A percentile compares a stretch with the other conserved stretches of the same genome.
Evolutionary conservation across 2,888 invertebrate genomes (phyloP).

Genomic region (Maniola hyperantus): DNA sequence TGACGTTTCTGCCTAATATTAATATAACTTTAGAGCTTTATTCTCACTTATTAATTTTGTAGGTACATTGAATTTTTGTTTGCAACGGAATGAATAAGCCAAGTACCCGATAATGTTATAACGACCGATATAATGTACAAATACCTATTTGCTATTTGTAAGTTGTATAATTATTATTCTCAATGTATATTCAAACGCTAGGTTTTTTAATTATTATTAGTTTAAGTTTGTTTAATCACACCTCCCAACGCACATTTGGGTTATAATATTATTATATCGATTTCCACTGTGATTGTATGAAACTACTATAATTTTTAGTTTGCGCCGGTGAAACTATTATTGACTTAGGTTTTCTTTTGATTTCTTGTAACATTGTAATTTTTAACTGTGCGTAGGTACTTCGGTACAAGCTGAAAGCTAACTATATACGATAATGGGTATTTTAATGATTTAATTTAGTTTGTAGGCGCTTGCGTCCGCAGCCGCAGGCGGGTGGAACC

Average conservation of each 20-base stretch:
- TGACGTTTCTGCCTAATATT: conserved; percentile 16
- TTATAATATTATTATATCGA: conserved; percentile 24
- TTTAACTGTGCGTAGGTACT: conserved; percentile 46
- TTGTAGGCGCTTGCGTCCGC: conserved; percentile 64
- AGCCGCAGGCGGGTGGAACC: conserved; percentile 58
- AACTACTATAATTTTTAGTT: conserved; percentile 27
- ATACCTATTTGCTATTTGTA: conserved; percentile 46
- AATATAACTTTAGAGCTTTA: neutral
- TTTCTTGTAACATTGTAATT: conserved; percentile 48
- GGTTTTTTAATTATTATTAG: conserved; percentile 21
- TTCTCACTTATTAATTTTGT: conserved; percentile 1
- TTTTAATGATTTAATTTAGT: conserved; percentile 72
- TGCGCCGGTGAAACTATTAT: conserved; percentile 57
- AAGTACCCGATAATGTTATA: conserved; percentile 43
- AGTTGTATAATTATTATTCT: conserved; percentile 44
- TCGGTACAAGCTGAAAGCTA: conserved; percentile 62
- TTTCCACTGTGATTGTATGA: conserved; percentile 38
- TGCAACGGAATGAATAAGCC: conserved; percentile 5
- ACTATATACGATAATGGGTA: conserved; percentile 70
- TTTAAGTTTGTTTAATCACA: conserved; percentile 25
- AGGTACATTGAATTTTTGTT: conserved; percentile 5
- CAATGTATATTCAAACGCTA: conserved; percentile 26
- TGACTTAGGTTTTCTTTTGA: conserved; percentile 48
- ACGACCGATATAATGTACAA: conserved; percentile 58
- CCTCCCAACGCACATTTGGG: conserved; percentile 33